phyloP scores from a whole-genome alignment of 2,797 vertebrate species.

The Gorsachius magnificus region DNA sequence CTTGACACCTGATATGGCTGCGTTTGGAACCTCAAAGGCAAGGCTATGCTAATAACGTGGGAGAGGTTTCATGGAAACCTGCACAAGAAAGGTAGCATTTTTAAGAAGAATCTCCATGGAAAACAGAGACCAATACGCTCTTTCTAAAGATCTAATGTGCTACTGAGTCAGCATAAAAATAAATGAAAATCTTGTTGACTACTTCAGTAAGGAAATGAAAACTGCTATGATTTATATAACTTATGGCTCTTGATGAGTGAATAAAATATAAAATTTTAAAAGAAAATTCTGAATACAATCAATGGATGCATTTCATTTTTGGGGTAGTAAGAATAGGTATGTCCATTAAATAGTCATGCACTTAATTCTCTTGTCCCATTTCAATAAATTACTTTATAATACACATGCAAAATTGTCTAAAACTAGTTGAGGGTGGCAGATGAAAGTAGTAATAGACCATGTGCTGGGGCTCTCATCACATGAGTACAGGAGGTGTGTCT shows the following conservation, averaged over 20 bases:
- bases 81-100: neutral
- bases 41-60: accelerated
- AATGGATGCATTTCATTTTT: slow-evolving; percentile 69
- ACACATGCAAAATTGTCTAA: neutral
- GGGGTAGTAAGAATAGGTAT: slow-evolving; percentile 74
- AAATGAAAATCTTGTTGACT: slow-evolving; percentile 71
- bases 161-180: slow-evolving; percentile 69
- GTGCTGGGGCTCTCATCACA: accelerated
- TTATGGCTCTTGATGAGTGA: slow-evolving; percentile 87
- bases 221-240: slow-evolving; percentile 86
- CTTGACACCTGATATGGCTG: neutral
- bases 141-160: slow-evolving; percentile 64
- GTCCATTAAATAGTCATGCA: neutral
- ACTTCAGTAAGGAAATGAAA: slow-evolving; percentile 38
- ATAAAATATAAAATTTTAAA: slow-evolving; percentile 80
- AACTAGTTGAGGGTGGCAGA: accelerated
- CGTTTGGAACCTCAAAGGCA: neutral
- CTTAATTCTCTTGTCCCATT: neutral
- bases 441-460: accelerated
- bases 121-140: neutral
- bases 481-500: accelerated
- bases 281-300: slow-evolving; percentile 64
- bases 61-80: neutral
- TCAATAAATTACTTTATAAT: neutral
- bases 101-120: neutral